phyloP scores from a whole-genome alignment of 2,888 invertebrate species.

The Tipula lateralis region DNA sequence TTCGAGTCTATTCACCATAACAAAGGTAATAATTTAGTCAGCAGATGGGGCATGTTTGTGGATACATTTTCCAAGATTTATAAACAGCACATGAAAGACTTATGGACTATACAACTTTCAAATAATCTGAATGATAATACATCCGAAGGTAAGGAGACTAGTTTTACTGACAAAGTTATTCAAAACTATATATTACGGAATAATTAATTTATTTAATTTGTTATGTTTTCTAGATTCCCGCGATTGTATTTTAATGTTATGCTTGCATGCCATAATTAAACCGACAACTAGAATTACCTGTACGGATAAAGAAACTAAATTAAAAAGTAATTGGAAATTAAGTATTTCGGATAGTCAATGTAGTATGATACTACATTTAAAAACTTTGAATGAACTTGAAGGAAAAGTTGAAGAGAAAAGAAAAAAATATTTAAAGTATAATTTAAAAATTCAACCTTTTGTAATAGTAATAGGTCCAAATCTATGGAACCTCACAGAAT shows the following conservation, averaged over 20 bases:
- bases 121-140: background rate
- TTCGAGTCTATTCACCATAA: background rate
- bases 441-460: slow-evolving; percentile 31
- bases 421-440: background rate
- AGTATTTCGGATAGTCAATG: background rate
- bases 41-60: background rate
- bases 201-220: background rate
- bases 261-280: background rate
- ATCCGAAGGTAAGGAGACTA: background rate
- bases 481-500: background rate
- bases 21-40: background rate
- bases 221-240: background rate
- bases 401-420: slow-evolving; percentile 9
- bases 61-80: background rate
- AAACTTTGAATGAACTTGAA: background rate
- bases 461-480: slow-evolving; percentile 30
- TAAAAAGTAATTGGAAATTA: background rate
- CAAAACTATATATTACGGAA: background rate
- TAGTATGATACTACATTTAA: background rate
- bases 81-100: background rate
- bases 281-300: background rate
- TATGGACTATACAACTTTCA: background rate
- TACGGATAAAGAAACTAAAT: background rate
- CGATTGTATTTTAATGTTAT: background rate
- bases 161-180: background rate